These are phyloP conservation scores for Falco cherrug DNA, from an alignment of 2,797 vertebrate species.

Conservation along the genomic window DNA sequence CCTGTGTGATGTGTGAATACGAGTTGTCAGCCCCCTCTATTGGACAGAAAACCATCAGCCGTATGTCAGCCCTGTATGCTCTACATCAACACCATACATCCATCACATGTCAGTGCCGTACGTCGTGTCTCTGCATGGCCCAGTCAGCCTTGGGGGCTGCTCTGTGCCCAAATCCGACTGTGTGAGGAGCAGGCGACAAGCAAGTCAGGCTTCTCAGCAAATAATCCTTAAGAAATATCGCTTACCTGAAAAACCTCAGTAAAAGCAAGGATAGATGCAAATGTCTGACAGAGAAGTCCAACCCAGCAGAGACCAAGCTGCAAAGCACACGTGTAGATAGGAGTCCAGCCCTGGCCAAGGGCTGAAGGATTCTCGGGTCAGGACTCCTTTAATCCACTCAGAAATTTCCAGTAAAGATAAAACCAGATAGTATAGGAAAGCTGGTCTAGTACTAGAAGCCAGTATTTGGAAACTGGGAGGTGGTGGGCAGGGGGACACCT, in stretches of 20 bases:
- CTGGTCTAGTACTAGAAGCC: not conserved
- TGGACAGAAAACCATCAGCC: not conserved
- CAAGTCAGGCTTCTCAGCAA: not conserved
- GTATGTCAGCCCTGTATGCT: fast-evolving
- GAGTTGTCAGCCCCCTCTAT: not conserved
- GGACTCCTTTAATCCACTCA: not conserved
- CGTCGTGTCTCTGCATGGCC: not conserved
- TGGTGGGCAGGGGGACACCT: not conserved
- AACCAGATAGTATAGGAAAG: not conserved
- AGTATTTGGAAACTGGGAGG: not conserved
- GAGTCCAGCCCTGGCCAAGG: not conserved
- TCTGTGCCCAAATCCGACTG: not conserved
- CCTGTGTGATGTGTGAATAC: fast-evolving
- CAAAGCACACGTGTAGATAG: not conserved
- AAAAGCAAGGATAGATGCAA: not conserved
- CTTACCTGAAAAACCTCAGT: not conserved
- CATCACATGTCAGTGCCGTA: fast-evolving
- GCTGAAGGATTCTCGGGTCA: not conserved
- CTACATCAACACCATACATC: fast-evolving
- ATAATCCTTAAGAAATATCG: not conserved
- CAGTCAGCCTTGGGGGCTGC: not conserved
- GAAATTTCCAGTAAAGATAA: not conserved
- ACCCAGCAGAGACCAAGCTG: not conserved
- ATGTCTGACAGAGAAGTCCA: not conserved
- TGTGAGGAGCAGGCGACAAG: not conserved